A percentile compares a stretch with the other conserved stretches of the same genome.
Conservation (phyloP, 2,113 vertebrate species). For the Aleadryas rufinucha region DNA sequence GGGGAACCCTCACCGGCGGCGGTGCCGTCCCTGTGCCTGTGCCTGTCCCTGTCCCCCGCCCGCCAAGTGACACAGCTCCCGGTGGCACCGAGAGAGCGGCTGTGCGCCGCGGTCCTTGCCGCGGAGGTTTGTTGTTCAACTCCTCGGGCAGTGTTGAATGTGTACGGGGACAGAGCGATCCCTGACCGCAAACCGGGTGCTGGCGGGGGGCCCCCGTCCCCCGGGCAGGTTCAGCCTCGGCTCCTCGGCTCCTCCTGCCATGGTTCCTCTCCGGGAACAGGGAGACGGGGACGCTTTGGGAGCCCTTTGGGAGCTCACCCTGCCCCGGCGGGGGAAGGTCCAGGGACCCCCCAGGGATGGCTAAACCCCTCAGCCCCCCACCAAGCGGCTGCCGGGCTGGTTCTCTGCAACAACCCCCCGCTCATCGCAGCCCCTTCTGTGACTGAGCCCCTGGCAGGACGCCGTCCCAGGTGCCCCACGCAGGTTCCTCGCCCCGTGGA, state of each 20-base stretch:
- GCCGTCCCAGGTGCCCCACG: accelerated
- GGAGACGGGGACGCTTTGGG: too few relatives aligned
- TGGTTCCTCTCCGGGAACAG: not conserved
- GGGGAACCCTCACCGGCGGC: not conserved
- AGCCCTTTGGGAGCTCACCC: not conserved
- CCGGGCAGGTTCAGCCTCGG: not conserved
- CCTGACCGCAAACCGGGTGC: not conserved
- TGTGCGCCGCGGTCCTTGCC: too few relatives aligned
- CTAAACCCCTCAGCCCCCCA: not conserved
- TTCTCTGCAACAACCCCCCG: accelerated
- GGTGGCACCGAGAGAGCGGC: not conserved
- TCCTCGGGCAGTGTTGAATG: not conserved
- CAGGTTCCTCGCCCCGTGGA: not conserved
- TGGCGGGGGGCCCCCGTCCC: too few relatives aligned
- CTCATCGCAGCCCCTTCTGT: not conserved
- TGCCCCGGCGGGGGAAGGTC: too few relatives aligned
- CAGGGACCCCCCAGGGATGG: not conserved
- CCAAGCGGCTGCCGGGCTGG: not conserved
- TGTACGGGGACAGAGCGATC: not conserved
- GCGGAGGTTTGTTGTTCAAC: accelerated
- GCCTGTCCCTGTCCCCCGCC: not conserved
- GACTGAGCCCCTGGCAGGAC: accelerated
- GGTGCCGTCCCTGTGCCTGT: not conserved
- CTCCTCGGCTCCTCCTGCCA: not conserved
- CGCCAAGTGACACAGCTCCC: not conserved